phyloP scores from a whole-genome alignment of 2,797 vertebrate genomes.

The Clarias fuscus region DNA sequence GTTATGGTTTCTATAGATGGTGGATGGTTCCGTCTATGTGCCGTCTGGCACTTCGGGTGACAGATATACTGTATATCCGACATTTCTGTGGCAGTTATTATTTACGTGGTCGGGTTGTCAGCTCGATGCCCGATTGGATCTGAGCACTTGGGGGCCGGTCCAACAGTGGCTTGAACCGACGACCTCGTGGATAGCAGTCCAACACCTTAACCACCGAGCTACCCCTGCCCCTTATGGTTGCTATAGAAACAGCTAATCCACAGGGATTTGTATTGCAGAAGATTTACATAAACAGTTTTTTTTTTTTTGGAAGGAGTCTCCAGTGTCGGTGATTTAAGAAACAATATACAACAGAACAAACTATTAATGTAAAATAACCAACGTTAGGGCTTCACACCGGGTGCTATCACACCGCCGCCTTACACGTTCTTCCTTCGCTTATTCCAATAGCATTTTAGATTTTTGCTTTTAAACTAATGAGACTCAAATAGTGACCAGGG shows the following conservation, averaged over 20 bases:
- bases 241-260: background rate
- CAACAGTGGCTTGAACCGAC: too few relatives aligned
- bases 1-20: background rate
- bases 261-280: background rate
- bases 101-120: too few relatives aligned
- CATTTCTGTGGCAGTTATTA: too few relatives aligned
- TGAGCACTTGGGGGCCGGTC: too few relatives aligned
- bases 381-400: background rate
- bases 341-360: background rate
- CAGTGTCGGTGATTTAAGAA: background rate
- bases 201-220: too few relatives aligned
- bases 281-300: background rate
- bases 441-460: background rate
- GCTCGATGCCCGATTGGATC: too few relatives aligned
- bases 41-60: too few relatives aligned
- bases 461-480: too few relatives aligned
- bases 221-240: background rate
- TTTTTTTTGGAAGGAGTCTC: conserved; percentile 5
- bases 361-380: background rate
- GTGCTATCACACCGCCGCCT: background rate
- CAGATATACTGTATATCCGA: too few relatives aligned
- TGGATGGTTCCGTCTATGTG: too few relatives aligned
- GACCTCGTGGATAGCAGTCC: too few relatives aligned
- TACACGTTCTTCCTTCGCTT: background rate
- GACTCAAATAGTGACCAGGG: background rate